Conservation (phyloP, 2,113 vertebrate species). For the Oenanthe oenanthe region DNA sequence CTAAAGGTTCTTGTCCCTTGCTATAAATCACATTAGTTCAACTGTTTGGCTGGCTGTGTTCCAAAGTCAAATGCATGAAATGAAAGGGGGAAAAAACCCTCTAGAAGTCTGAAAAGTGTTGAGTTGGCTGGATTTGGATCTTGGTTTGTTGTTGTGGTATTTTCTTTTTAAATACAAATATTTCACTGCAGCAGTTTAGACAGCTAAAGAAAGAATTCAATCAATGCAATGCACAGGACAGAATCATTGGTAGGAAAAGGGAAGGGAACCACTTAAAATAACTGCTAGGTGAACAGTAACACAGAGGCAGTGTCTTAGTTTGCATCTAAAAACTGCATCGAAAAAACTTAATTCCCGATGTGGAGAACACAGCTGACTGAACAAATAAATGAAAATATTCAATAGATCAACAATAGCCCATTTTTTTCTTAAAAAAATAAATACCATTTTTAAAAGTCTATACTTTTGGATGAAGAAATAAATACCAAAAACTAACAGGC, state of each 20-base stretch:
- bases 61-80: background rate
- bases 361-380: background rate
- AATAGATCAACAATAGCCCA: background rate
- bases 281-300: background rate
- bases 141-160: background rate
- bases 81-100: background rate
- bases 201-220: background rate
- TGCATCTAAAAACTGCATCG: background rate
- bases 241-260: background rate
- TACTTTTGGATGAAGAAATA: background rate
- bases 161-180: background rate
- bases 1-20: slow-evolving; percentile 4
- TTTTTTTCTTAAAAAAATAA: background rate
- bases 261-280: background rate
- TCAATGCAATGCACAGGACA: background rate
- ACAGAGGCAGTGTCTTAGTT: background rate
- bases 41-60: background rate
- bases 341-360: background rate
- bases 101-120: background rate
- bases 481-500: background rate
- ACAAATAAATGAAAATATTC: background rate
- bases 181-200: background rate
- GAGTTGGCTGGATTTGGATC: background rate
- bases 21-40: background rate
- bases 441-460: accelerated